phyloP scores from a whole-genome alignment of 2,113 vertebrate genomes.

The Gnathochromis pfefferi region DNA sequence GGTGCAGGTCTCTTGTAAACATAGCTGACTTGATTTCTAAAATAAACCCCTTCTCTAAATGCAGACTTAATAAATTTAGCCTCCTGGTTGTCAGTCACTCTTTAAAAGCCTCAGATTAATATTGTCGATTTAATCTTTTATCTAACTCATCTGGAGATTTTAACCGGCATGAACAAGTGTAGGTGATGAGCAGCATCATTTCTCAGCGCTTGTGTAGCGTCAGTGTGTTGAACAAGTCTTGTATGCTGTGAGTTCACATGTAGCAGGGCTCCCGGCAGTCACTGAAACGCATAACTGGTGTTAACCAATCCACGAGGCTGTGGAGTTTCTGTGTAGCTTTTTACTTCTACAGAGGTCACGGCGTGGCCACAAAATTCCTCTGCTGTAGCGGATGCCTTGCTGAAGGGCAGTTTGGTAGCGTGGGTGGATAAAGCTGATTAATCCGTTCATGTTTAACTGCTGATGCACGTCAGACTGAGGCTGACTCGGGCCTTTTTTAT shows the following conservation, averaged over 20 bases:
- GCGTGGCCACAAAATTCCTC: background rate
- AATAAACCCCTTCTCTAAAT: background rate
- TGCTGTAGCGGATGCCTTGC: background rate
- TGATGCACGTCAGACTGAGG: background rate
- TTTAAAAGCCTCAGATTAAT: background rate
- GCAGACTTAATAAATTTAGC: background rate
- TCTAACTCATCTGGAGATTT: background rate
- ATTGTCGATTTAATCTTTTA: background rate
- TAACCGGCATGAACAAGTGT: background rate
- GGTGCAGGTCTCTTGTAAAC: background rate
- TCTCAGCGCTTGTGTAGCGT: background rate
- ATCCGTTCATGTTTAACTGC: background rate
- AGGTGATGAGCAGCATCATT: background rate
- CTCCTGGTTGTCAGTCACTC: background rate
- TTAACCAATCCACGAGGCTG: background rate
- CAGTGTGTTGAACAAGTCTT: background rate
- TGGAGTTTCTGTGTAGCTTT: background rate
- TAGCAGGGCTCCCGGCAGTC: background rate
- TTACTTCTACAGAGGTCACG: background rate
- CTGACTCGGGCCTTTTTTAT: background rate
- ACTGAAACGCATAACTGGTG: background rate
- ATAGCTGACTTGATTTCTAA: background rate
- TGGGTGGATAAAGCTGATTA: background rate
- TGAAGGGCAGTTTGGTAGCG: background rate
- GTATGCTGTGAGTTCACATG: background rate